These are phyloP conservation scores for Cephus pygmeus DNA, from an alignment of 2,888 invertebrate species.

Conservation along the genomic window DNA sequence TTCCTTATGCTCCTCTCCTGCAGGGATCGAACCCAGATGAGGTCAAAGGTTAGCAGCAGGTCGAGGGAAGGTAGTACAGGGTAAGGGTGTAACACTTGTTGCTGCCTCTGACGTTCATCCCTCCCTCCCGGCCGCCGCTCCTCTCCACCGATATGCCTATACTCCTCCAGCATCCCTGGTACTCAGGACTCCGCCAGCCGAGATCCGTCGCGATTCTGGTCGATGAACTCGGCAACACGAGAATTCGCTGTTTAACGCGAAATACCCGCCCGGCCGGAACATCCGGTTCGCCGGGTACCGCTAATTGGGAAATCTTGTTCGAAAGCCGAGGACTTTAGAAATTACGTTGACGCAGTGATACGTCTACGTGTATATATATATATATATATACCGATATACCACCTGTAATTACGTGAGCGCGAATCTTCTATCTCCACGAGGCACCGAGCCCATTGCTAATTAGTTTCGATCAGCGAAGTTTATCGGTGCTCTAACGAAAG, in stretches of 20 bases:
- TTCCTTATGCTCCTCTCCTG: not conserved
- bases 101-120: slow-evolving; percentile 25
- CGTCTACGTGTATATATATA: not conserved
- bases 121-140: not conserved
- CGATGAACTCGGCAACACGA: not conserved
- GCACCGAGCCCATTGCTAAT: not conserved
- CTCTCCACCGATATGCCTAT: not conserved
- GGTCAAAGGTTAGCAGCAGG: slow-evolving; percentile 1
- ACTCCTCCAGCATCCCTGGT: not conserved
- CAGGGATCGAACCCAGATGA: not conserved
- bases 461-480: not conserved
- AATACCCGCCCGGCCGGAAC: not conserved
- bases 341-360: not conserved
- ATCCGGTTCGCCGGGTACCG: not conserved
- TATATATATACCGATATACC: too few species aligned
- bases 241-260: not conserved
- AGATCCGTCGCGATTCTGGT: not conserved
- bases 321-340: not conserved
- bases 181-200: not conserved
- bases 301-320: not conserved
- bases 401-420: not conserved
- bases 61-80: slow-evolving; percentile 36
- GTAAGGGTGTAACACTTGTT: slow-evolving; percentile 47
- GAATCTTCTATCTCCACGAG: not conserved
- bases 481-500: not conserved